Evolutionary conservation across 2,797 vertebrate species (phyloP), one percentile per base, ranked within the genome.

Genomic region (Oryzias dopingdopingensis): DNA sequence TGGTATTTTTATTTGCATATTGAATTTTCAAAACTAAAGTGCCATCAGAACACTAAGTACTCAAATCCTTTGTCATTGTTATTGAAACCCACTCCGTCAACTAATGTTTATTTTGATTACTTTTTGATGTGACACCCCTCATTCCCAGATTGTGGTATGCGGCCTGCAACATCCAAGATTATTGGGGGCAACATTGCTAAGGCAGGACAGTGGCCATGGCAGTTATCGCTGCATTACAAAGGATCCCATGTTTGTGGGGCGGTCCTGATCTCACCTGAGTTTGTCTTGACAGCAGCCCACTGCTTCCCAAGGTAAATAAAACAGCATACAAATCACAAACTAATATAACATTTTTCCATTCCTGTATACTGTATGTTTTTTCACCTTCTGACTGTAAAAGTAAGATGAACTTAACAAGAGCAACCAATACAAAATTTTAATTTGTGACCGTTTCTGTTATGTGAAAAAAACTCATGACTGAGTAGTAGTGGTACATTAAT

Each of bases 271-370:
- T 88, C 93, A 0, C 82, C 79, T 0, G 90, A 92, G 81, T 95
- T 94, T 90, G 92, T 95, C 46, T 74, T 96, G 68, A 93, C 94
- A 0, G 96, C 96, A 0, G 94, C 95, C 37, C 96, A 98, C 84
- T 98, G 96, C 85, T 95, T 98, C 82, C 91, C 89, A 60, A 80
- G 90, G 96, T 98, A 69, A 93, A 86, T 66, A 8, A 47, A 17
- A 4, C 5, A 42, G 10, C 2, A 2, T 37, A 12, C 18, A 12
- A 12, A 37, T 37, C 10, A 37, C 29, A 10, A 32, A 2, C 8
- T 32, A 8, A 8, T 10, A 32, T 10, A 10, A 32, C 32, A 13
- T 13, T 6, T 26, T 26, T 7, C 4, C 5, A 6, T 7, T 6
- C 26, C 7, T 26, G 1, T 6, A 10, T 37, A 37, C 2, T 12